phyloP scores from a whole-genome alignment of 2,797 vertebrate species.

The Sebastes iracundus region DNA sequence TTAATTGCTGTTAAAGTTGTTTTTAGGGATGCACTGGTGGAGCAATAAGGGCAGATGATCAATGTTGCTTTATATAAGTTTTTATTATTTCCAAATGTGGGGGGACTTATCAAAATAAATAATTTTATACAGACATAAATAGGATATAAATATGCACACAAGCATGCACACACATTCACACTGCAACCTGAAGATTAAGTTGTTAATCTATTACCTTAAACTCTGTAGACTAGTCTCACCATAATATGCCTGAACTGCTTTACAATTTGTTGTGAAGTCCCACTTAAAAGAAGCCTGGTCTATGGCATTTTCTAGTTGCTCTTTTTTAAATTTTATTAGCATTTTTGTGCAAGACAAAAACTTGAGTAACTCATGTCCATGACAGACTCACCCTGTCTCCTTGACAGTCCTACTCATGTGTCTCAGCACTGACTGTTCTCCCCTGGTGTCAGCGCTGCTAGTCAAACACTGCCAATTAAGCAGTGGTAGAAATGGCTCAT shows the following conservation, averaged over 20 bases:
- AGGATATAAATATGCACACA: neutral
- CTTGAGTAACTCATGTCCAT: constrained; percentile 13
- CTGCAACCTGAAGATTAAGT: neutral
- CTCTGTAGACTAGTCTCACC: neutral
- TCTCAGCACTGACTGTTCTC: constrained; percentile 48
- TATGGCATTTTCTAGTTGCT: neutral
- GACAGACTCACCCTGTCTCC: constrained; percentile 5
- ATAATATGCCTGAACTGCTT: neutral
- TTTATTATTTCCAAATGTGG: neutral
- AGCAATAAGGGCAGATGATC: neutral
- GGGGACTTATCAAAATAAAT: neutral
- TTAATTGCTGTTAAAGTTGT: neutral
- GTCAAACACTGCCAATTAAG: constrained; percentile 62
- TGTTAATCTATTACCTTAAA: neutral
- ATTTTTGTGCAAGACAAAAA: constrained; percentile 5
- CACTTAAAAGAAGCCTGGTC: neutral
- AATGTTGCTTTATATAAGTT: neutral
- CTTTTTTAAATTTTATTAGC: neutral
- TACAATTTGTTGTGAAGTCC: neutral
- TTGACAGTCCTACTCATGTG: constrained; percentile 25
- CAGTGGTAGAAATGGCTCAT: constrained; percentile 39
- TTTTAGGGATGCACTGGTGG: neutral
- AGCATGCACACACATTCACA: neutral
- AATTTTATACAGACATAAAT: neutral
- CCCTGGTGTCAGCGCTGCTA: constrained; percentile 23